Conservation (phyloP, 2,888 invertebrate genomes). For the Tipula helvola region DNA sequence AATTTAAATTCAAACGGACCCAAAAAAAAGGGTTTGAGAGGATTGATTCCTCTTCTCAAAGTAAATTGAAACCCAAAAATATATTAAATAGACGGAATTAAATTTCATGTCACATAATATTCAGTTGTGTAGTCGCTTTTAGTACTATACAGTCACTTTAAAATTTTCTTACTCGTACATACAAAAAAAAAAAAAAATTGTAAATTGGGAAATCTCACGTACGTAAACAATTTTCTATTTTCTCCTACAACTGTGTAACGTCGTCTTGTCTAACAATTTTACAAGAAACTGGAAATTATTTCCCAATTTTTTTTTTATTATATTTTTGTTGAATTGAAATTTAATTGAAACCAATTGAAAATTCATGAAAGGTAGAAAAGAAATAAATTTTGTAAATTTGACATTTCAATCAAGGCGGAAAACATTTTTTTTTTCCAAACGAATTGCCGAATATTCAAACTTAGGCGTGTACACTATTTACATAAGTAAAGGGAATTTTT, state of each 20-base stretch:
- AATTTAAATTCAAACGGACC: background rate
- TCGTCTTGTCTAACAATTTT: background rate
- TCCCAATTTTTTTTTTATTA: background rate
- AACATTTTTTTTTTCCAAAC: background rate
- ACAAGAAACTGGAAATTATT: background rate
- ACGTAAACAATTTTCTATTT: background rate
- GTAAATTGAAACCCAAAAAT: background rate
- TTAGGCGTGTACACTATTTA: background rate
- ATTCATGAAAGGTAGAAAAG: background rate
- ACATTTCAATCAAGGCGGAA: background rate
- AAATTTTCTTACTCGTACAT: background rate
- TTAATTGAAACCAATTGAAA: conserved; percentile 4
- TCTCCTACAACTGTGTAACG: background rate
- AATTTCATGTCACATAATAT: background rate
- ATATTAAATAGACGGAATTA: background rate
- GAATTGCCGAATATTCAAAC: background rate
- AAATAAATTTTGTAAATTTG: background rate
- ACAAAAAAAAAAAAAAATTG: background rate
- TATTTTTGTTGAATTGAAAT: background rate
- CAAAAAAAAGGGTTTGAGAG: background rate
- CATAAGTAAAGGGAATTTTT: background rate
- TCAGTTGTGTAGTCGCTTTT: background rate
- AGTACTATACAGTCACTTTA: background rate
- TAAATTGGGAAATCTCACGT: background rate
- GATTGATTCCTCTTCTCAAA: background rate